Percentiles rank a stretch among this genome's conserved stretches.
Conservation (phyloP, 2,797 vertebrate genomes). For the Dendrocincla tyrannina region DNA sequence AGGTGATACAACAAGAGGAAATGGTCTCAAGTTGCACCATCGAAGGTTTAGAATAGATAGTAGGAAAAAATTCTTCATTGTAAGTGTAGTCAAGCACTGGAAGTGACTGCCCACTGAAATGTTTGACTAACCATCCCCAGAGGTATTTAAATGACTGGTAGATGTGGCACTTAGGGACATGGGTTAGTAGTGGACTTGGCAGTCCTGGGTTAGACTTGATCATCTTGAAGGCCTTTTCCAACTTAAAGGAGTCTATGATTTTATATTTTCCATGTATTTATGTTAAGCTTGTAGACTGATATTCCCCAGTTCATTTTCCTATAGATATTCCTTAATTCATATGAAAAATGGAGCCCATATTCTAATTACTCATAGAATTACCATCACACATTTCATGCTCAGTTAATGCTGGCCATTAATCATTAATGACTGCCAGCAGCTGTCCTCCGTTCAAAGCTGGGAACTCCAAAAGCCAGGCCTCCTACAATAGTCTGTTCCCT, state of each 20-base stretch:
- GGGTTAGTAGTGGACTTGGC: background rate
- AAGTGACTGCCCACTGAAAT: background rate
- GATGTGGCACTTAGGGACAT: too few relatives aligned
- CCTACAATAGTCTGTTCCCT: background rate
- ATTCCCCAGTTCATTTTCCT: background rate
- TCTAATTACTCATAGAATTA: background rate
- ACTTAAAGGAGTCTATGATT: background rate
- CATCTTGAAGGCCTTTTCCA: background rate
- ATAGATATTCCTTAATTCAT: background rate
- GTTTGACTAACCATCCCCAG: background rate
- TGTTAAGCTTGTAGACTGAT: background rate
- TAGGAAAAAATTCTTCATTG: background rate
- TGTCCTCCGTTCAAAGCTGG: background rate
- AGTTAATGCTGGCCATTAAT: background rate
- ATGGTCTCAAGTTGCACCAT: background rate
- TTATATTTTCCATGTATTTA: background rate
- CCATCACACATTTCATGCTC: background rate
- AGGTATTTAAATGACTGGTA: background rate
- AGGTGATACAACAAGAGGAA: background rate
- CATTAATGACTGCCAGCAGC: background rate
- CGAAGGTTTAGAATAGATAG: background rate
- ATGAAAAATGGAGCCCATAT: background rate
- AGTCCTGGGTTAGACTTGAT: background rate
- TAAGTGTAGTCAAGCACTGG: background rate
- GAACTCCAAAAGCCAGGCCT: background rate